Evolutionary conservation across 2,113 vertebrate species (phyloP), one percentile per base, ranked within the genome.

Genomic region (Trogon melanurus): DNA sequence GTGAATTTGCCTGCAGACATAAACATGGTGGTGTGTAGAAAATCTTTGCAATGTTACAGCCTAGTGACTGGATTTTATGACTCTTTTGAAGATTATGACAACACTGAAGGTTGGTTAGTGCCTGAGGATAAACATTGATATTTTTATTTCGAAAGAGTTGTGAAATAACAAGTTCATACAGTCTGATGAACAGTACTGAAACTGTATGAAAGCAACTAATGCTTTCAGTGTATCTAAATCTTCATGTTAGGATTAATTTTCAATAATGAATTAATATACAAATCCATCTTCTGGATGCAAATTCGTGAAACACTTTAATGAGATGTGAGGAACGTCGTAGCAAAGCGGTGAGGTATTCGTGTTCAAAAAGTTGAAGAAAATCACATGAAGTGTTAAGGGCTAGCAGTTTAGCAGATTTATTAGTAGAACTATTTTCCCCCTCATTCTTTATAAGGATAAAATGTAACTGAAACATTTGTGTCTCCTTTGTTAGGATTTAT

Each of bases 291-390:
- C 44, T 72, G 62, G 14, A 16, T 80, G 30, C 50, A 60, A 0
- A 50, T 89, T 83, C 83, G 83, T 32, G 30, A 7, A 91, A 53
- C 1, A 7, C 8, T 75, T 56, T 36, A 4, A 11, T 56, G 44
- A 75, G 7, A 26, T 56, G 9, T 72, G 79, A 64, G 25, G 19
- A 32, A 36, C 0, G 0, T 17, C 17, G 17, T 2, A 1, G 25
- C 44, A 88, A 82, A 88, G 15, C 27, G 13, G 30, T 57, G 12
- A 83, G 67, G 34, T 61, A 75, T 91, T 91, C 34, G 53, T 11
- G 26, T 73, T 73, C 22, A 73, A 27, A 50, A 38, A 86, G 26
- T 44, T 72, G 27, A 54, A 83, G 38, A 83, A 62, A 65, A 73
- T 60, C 2, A 8, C 67, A 11, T 32, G n/a, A 76, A 25, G 75